Evolutionary conservation across 2,113 vertebrate species (phyloP).

Genomic region (Toxotes chatareus): DNA sequence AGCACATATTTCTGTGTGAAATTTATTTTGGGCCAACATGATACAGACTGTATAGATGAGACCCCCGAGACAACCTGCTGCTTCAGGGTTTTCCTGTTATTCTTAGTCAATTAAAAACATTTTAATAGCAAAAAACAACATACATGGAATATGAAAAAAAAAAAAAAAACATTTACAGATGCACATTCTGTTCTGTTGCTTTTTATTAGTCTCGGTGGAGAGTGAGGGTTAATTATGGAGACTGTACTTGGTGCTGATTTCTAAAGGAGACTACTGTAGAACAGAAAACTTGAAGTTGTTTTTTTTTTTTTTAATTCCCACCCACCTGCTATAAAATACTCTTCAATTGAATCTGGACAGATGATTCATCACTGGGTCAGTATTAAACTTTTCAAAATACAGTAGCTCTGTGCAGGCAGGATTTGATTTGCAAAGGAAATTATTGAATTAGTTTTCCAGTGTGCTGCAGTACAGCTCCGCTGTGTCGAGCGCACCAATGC

Average conservation of each 20-base stretch:
- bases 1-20: slow-evolving; percentile 17
- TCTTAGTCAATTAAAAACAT: neutral
- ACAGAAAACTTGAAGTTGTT: neutral
- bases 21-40: neutral
- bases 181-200: neutral
- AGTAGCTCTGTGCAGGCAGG: neutral
- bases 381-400: neutral
- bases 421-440: neutral
- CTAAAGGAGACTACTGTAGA: neutral
- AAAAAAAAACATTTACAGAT: neutral
- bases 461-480: neutral
- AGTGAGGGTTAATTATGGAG: neutral
- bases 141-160: neutral
- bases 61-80: neutral
- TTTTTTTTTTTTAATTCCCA: neutral
- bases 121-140: neutral
- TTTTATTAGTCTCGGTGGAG: neutral
- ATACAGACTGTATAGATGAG: neutral
- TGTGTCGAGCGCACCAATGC: neutral
- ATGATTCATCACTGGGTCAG: neutral
- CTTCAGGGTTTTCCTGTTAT: neutral
- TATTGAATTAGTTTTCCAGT: neutral
- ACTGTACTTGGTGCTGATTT: too few species aligned
- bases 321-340: neutral
- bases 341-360: neutral